phyloP scores from a whole-genome alignment of 2,113 vertebrate species.

The Harpagus bidentatus region DNA sequence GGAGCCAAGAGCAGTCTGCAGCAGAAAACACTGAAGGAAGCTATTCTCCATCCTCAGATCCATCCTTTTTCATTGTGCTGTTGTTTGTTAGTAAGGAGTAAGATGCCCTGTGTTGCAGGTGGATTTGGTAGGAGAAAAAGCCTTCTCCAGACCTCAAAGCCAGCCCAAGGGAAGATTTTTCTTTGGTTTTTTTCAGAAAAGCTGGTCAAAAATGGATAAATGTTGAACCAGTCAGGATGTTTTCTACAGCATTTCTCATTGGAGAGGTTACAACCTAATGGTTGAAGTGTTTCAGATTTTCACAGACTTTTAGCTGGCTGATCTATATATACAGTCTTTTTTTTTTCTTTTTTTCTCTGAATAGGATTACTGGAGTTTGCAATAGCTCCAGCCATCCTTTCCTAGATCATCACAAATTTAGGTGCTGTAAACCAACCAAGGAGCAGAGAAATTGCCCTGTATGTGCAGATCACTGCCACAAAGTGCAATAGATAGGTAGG shows the following conservation, averaged over 20 bases:
- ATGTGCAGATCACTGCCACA: neutral
- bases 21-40: neutral
- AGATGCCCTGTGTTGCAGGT: neutral
- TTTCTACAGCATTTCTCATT: neutral
- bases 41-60: neutral
- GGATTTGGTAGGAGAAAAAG: neutral
- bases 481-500: fast-evolving
- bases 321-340: fast-evolving
- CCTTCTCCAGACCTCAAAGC: neutral
- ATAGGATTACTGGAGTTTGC: neutral
- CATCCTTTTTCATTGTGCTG: neutral
- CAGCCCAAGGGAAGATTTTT: neutral
- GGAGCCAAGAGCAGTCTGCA: neutral
- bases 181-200: neutral
- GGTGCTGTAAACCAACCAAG: neutral
- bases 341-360: neutral
- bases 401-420: neutral
- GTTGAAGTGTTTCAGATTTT: neutral
- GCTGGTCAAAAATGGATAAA: neutral
- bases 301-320: neutral
- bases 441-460: neutral
- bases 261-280: neutral
- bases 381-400: neutral
- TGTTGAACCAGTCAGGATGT: neutral
- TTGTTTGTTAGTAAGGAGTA: neutral